Conservation (phyloP, 2,888 invertebrate species). For the Serrognathus titanus region DNA sequence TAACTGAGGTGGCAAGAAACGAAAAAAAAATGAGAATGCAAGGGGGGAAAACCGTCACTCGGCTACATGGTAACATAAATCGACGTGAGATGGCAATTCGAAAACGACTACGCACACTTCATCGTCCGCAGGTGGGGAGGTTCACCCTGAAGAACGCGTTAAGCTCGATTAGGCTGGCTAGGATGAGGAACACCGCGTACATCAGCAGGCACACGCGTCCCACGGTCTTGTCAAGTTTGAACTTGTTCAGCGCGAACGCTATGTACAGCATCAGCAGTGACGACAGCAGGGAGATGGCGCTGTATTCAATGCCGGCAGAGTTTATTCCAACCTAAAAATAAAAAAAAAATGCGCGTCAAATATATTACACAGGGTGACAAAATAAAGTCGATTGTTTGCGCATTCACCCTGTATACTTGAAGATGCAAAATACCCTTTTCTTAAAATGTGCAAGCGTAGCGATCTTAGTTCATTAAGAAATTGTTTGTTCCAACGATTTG, state of each 20-base stretch:
- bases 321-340: constrained; percentile 76
- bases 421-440: too few relatives aligned
- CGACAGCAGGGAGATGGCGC: constrained; percentile 82
- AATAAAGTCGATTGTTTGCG: too few relatives aligned
- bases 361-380: too few relatives aligned
- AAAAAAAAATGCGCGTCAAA: too few relatives aligned
- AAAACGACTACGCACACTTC: constrained; percentile 26
- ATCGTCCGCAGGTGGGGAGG: constrained; percentile 76
- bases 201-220: constrained; percentile 81
- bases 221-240: constrained; percentile 80
- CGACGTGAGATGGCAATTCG: constrained; percentile 15
- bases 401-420: too few relatives aligned
- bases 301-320: constrained; percentile 87
- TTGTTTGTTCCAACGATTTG: too few relatives aligned
- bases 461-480: too few relatives aligned
- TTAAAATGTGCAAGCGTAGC: too few relatives aligned
- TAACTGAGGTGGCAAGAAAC: neutral
- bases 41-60: neutral
- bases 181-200: constrained; percentile 82
- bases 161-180: constrained; percentile 87
- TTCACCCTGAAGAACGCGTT: constrained; percentile 92
- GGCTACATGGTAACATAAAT: constrained; percentile 6
- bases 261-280: constrained; percentile 80
- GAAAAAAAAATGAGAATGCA: neutral
- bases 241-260: constrained; percentile 82